Percentiles rank a stretch among this genome's conserved stretches.
These are phyloP conservation scores for Oreotrochilus melanogaster DNA, from an alignment of 2,113 vertebrate genomes.

Conservation along the genomic window DNA sequence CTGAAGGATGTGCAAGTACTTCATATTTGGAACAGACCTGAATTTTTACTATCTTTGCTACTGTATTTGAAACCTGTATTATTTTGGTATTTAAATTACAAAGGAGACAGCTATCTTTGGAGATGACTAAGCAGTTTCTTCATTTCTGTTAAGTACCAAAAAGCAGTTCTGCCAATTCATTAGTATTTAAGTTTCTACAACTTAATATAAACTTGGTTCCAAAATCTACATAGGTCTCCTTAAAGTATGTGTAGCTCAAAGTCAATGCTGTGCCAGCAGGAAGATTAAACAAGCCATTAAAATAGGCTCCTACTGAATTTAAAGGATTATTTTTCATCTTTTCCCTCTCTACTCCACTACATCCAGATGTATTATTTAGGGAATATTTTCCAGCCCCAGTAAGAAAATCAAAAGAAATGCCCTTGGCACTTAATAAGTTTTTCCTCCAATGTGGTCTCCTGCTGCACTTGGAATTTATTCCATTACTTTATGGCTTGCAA, in stretches of 20 bases:
- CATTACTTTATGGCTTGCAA: slow-evolving; percentile 1
- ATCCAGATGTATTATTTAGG: slow-evolving; percentile 76
- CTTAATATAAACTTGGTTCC: slow-evolving; percentile 74
- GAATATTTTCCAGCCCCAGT: slow-evolving; percentile 73
- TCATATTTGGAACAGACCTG: background rate
- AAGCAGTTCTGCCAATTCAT: slow-evolving; percentile 67
- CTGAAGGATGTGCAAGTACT: background rate
- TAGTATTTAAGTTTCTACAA: slow-evolving; percentile 76
- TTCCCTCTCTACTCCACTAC: slow-evolving; percentile 61
- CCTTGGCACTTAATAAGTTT: slow-evolving; percentile 54
- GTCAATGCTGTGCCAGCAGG: slow-evolving; percentile 74
- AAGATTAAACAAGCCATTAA: slow-evolving; percentile 75
- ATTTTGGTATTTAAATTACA: background rate
- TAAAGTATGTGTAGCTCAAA: slow-evolving; percentile 77
- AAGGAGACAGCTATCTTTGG: slow-evolving; percentile 22
- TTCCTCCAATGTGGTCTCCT: slow-evolving; percentile 58
- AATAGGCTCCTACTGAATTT: slow-evolving; percentile 76
- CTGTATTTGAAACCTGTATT: background rate
- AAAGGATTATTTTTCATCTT: slow-evolving; percentile 76
- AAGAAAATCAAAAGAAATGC: slow-evolving; percentile 64
- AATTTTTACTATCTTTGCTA: background rate
- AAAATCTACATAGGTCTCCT: slow-evolving; percentile 76
- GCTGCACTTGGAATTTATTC: slow-evolving; percentile 54
- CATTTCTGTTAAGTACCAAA: slow-evolving; percentile 64
- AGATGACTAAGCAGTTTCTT: slow-evolving; percentile 79